Conservation (phyloP, 2,888 invertebrate genomes). For the Luperina testacea region DNA sequence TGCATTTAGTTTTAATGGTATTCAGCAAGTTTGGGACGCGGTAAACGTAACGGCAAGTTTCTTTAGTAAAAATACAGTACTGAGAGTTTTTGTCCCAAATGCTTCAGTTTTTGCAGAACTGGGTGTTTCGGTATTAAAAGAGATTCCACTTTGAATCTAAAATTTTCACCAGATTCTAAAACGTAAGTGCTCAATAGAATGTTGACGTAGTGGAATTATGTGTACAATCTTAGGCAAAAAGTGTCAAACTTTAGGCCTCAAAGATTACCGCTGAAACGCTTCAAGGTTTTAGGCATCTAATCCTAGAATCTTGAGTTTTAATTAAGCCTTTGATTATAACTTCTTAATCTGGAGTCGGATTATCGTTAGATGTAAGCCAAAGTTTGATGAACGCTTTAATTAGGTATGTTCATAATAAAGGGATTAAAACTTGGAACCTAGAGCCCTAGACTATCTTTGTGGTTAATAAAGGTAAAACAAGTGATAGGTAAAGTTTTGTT, state of each 20-base stretch:
- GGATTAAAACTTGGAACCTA: slow-evolving; percentile 5
- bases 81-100: slow-evolving; percentile 31
- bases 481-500: neutral
- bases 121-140: neutral
- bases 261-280: slow-evolving; percentile 8
- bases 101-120: slow-evolving; percentile 37
- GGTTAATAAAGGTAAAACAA: neutral
- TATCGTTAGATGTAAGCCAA: neutral
- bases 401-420: slow-evolving; percentile 6
- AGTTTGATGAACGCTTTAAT: slow-evolving; percentile 6
- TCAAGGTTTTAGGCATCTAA: slow-evolving; percentile 20
- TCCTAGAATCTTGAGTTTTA: slow-evolving; percentile 12
- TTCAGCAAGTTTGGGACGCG: neutral
- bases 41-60: slow-evolving; percentile 40
- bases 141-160: neutral
- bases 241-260: slow-evolving; percentile 19
- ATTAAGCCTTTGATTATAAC: slow-evolving; percentile 15
- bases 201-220: neutral
- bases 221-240: neutral
- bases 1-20: slow-evolving; percentile 1
- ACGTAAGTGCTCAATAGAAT: neutral
- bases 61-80: slow-evolving; percentile 18
- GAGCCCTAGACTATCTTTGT: neutral
- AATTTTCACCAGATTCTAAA: neutral
- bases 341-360: slow-evolving; percentile 17